phyloP scores from a whole-genome alignment of 2,797 vertebrate species.

The Synanceia verrucosa region DNA sequence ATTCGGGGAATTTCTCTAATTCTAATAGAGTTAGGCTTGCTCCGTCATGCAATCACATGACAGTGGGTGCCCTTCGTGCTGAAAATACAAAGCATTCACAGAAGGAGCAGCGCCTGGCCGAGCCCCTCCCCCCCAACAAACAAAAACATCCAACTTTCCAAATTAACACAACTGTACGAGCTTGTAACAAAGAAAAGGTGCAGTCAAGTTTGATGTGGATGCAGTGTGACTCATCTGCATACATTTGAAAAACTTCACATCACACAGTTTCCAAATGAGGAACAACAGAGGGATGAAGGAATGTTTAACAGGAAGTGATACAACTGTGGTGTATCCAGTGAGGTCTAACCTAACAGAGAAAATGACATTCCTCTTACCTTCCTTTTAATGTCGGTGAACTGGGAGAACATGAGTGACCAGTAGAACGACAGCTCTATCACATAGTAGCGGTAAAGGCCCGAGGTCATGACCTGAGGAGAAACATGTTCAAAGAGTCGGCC shows the following conservation, averaged over 20 bases:
- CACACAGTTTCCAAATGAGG: conserved; percentile 31
- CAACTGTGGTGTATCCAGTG: not conserved
- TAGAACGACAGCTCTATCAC: conserved; percentile 94
- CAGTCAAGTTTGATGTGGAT: not conserved
- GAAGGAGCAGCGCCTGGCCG: conserved; percentile 13
- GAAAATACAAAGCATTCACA: conserved; percentile 58
- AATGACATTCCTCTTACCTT: conserved; percentile 87
- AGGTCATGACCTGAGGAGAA: conserved; percentile 84
- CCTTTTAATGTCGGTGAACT: conserved; percentile 97
- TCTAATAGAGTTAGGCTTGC: conserved; percentile 59
- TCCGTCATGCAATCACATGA: conserved; percentile 71
- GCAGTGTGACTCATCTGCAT: not conserved
- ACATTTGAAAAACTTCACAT: conserved; percentile 1
- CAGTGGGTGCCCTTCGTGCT: conserved; percentile 37
- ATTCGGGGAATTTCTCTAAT: conserved; percentile 58
- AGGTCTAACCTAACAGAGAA: not conserved
- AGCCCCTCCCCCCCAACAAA: not conserved
- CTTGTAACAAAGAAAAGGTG: not conserved
- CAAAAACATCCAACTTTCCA: conserved; percentile 44
- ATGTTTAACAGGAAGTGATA: not conserved
- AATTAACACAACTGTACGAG: conserved; percentile 9
- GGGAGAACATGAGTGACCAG: conserved; percentile 98
- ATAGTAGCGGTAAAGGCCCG: conserved; percentile 93
- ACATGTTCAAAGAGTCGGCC: not conserved
- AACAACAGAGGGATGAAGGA: conserved; percentile 38